Evolutionary conservation across 2,888 invertebrate species (phyloP).

Genomic region (Cephus runcator): DNA sequence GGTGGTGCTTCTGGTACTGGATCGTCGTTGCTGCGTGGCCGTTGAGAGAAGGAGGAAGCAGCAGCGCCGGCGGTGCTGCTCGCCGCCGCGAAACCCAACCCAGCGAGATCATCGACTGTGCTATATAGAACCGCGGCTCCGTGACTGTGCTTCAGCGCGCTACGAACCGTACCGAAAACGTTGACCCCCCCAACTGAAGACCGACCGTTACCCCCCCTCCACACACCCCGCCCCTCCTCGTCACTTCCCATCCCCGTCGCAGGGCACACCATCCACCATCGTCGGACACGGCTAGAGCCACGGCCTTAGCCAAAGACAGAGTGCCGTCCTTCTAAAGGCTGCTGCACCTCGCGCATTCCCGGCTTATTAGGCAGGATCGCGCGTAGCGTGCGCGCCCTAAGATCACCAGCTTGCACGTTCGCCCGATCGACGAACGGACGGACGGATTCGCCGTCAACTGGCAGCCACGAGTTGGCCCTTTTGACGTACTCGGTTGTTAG

Average conservation of each 20-base stretch:
- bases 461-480: not conserved
- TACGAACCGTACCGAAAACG: constrained; percentile 56
- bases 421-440: not conserved
- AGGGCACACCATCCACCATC: constrained; percentile 11
- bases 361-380: constrained; percentile 36
- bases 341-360: constrained; percentile 26
- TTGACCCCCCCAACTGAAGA: constrained; percentile 31
- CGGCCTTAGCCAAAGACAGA: not conserved
- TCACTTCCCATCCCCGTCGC: constrained; percentile 5
- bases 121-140: constrained; percentile 23
- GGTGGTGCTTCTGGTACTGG: constrained; percentile 5
- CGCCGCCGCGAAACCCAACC: constrained; percentile 15
- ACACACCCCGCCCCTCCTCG: constrained; percentile 3
- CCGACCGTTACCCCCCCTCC: not conserved
- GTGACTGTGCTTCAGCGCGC: constrained; percentile 28
- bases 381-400: constrained; percentile 21
- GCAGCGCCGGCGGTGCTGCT: constrained; percentile 28
- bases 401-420: not conserved
- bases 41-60: constrained; percentile 20
- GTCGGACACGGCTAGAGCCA: not conserved
- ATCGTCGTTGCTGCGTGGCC: not conserved
- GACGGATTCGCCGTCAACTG: not conserved
- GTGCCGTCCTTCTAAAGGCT: constrained; percentile 14
- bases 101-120: constrained; percentile 6
- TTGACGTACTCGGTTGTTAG: not conserved